phyloP scores from a whole-genome alignment of 2,888 invertebrate species.

The Epistrophella euchroma region DNA sequence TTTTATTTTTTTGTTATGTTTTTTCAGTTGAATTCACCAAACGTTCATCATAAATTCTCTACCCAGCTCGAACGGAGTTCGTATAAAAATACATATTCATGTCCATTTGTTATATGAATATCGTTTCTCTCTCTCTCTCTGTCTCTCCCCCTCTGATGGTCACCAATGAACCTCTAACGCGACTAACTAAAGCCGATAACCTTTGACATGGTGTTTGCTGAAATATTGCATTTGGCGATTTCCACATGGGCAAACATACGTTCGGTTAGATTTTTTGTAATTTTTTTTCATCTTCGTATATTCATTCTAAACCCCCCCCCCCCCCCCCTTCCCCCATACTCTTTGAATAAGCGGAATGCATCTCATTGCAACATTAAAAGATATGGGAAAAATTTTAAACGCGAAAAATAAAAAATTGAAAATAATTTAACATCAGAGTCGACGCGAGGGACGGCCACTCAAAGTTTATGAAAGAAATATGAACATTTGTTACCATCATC shows the following conservation, averaged over 20 bases:
- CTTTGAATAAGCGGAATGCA: not conserved
- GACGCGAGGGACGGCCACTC: slow-evolving; percentile 2
- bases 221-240: slow-evolving; percentile 74
- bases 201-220: slow-evolving; percentile 71
- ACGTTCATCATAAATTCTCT: slow-evolving; percentile 68
- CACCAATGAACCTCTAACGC: slow-evolving; percentile 34
- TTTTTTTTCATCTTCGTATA: not conserved
- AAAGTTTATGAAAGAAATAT: slow-evolving; percentile 18
- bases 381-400: slow-evolving; percentile 16
- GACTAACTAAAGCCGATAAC: slow-evolving; percentile 69
- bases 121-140: not conserved
- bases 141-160: not conserved
- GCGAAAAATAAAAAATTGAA: slow-evolving; percentile 18
- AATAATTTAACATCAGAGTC: slow-evolving; percentile 52
- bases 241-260: slow-evolving; percentile 65
- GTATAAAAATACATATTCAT: not conserved
- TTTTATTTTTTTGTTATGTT: slow-evolving; percentile 28
- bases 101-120: not conserved
- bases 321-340: no score
- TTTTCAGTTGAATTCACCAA: slow-evolving; percentile 34
- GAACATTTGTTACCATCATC: slow-evolving; percentile 62
- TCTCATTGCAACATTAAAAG: slow-evolving; percentile 38
- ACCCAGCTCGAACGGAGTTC: slow-evolving; percentile 29
- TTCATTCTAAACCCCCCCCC: not conserved
- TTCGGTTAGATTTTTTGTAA: slow-evolving; percentile 29